These are phyloP conservation scores for Montipora foliosa DNA, from an alignment of 64 coral and sea anemone species.

Conservation along the genomic window DNA sequence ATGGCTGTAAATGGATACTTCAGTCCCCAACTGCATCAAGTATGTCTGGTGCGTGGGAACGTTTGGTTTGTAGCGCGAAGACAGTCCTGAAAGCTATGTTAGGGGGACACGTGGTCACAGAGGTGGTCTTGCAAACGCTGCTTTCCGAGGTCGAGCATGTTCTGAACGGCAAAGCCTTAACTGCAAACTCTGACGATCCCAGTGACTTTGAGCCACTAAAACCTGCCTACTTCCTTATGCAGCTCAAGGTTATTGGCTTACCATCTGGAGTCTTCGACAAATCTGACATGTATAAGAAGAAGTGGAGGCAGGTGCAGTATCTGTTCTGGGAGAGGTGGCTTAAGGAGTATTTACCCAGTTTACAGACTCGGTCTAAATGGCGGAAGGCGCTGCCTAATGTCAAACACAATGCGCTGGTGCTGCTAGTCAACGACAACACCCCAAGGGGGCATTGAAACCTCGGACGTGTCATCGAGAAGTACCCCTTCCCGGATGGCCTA, in stretches of 20 bases:
- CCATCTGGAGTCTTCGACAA: slow-evolving; percentile 49
- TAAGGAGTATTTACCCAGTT: neutral
- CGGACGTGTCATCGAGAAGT: slow-evolving; percentile 21
- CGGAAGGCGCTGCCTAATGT: neutral
- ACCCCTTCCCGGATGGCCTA: slow-evolving; percentile 7
- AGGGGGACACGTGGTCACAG: neutral
- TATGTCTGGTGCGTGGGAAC: slow-evolving; percentile 50
- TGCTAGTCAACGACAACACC: slow-evolving; percentile 27
- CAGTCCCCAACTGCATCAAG: neutral
- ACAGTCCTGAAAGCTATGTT: slow-evolving; percentile 46
- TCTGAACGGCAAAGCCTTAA: slow-evolving; percentile 70
- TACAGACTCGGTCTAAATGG: neutral
- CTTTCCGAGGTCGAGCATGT: slow-evolving; percentile 57
- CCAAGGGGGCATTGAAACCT: slow-evolving; percentile 33
- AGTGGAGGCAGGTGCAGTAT: slow-evolving; percentile 9
- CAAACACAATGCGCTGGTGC: neutral
- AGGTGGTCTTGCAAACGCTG: slow-evolving; percentile 32
- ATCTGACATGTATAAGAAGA: neutral
- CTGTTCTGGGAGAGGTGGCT: slow-evolving; percentile 27
- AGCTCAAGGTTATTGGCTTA: slow-evolving; percentile 28
- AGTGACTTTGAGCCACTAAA: slow-evolving; percentile 26
- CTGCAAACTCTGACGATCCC: slow-evolving; percentile 52
- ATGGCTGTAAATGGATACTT: too few species aligned
- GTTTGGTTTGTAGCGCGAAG: slow-evolving; percentile 7
- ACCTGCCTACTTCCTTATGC: slow-evolving; percentile 30